A percentile compares a stretch with the other conserved stretches of the same genome.
phyloP scores from a whole-genome alignment of 37 sponge, comb jelly and placozoan species.

The Geodia barretti region DNA sequence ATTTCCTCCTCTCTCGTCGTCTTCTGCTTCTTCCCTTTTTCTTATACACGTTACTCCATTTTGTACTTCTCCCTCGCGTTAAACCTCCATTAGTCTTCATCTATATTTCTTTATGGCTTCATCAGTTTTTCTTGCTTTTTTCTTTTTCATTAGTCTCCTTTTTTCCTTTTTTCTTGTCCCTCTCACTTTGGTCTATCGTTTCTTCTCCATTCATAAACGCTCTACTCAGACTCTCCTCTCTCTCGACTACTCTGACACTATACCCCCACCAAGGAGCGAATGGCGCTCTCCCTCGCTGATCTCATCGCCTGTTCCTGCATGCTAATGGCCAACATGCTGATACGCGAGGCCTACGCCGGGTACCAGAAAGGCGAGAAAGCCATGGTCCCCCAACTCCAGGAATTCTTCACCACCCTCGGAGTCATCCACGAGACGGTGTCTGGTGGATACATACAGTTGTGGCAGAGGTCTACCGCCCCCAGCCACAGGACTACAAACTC shows the following conservation, averaged over 20 bases:
- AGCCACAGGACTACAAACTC: conserved; percentile 66
- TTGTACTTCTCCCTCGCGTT: too few species aligned
- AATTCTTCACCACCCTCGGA: conserved; percentile 73
- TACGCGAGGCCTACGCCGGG: conserved; percentile 68
- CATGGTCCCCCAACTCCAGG: conserved; percentile 50
- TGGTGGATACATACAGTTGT: conserved; percentile 82
- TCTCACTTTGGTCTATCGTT: background rate
- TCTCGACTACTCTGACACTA: background rate
- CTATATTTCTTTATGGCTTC: too few species aligned
- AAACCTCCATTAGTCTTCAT: too few species aligned
- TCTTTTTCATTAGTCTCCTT: too few species aligned
- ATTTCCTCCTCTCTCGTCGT: background rate
- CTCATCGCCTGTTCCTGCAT: conserved; percentile 62
- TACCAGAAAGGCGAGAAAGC: conserved; percentile 79
- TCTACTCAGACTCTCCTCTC: background rate
- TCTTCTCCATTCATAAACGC: background rate
- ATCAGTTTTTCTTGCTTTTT: too few species aligned
- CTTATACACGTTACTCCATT: too few species aligned
- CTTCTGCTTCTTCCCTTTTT: too few species aligned
- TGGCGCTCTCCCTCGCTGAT: conserved; percentile 67
- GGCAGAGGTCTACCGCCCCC: conserved; percentile 53
- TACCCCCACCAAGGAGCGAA: conserved; percentile 57
- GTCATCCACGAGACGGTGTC: conserved; percentile 81
- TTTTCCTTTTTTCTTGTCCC: background rate
- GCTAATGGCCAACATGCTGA: conserved; percentile 68